Evolutionary conservation across 2,113 vertebrate genomes (phyloP), one percentile per base, ranked within the genome.

Genomic region (Lagopus leucura): DNA sequence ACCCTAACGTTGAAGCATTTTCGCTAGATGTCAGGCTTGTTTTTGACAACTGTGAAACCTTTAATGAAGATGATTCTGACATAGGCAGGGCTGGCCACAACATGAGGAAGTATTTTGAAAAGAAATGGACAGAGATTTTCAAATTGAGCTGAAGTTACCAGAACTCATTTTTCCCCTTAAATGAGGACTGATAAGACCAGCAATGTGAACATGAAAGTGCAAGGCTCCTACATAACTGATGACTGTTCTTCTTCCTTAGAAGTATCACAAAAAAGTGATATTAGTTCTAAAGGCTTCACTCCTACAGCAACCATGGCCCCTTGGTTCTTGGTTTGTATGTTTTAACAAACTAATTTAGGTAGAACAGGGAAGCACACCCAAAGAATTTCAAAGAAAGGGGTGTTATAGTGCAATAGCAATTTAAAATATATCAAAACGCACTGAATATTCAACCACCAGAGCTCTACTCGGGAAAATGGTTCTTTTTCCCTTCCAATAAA

Each of bases 11-110:
- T 95, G 99, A 99, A 98, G 98, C 98, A 27, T 99, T 99, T 98
- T 99, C 99, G 85, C 98, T 99, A 54, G 99, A 99, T 87, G 98
- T 99, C 97, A 99, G 99, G 97, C 98, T 99, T 97, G 99, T 99
- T 90, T 99, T 99, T 97, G 99, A 99, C 98, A 99, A 99, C 98
- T 99, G 99, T 98, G 99, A 99, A 98, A 99, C 99, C 93, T 99
- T 99, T 97, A 99, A 99, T 96, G 99, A 99, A 98, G 99, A 99
- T 94, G 99, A 99, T 96, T 99, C 99, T 81, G 99, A 99, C 96
- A 99, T 99, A 95, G 99, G 99, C 93, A 98, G 99, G 96, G 98
- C 99, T 72, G 99, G 99, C 93, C 99, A 99, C 96, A 99, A 98
- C 98, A 99, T 99, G 99, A 98, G 99, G 93, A 99, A 98, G 97